Conservation (phyloP, 2,113 vertebrate species). For the Elachura formosa region DNA sequence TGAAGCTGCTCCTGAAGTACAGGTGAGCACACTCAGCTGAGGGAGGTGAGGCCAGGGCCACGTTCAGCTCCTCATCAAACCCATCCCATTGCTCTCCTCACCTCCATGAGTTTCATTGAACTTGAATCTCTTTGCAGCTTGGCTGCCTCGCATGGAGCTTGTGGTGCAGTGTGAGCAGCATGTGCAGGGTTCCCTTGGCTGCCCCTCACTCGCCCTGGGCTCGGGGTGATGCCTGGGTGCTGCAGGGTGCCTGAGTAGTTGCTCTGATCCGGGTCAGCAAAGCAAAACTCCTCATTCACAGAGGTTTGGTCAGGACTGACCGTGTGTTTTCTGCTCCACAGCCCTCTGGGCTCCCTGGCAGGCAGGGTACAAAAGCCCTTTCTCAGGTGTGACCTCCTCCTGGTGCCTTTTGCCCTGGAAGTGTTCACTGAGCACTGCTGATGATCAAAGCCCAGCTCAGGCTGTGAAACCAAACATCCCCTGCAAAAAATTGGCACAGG, state of each 20-base stretch:
- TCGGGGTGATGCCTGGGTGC: not conserved
- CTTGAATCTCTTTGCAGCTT: not conserved
- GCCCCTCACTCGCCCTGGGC: not conserved
- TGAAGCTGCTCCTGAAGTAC: conserved; percentile 93
- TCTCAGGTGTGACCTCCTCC: not conserved
- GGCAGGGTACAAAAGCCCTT: not conserved
- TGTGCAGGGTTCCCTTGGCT: not conserved
- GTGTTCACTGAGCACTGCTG: not conserved
- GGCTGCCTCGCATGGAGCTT: not conserved
- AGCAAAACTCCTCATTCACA: not conserved
- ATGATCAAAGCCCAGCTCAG: not conserved
- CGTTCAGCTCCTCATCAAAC: not conserved
- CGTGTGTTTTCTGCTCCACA: not conserved
- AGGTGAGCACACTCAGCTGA: conserved; percentile 69
- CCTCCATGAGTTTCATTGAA: fast-evolving
- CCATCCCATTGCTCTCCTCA: not conserved
- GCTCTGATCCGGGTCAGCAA: not conserved
- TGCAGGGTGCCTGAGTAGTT: no score
- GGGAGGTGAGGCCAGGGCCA: not conserved
- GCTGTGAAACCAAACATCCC: not conserved
- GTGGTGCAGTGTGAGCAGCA: not conserved
- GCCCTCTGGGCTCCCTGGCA: not conserved
- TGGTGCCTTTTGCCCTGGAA: not conserved
- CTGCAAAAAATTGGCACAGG: not conserved
- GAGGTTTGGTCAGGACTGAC: no score